phyloP scores from a whole-genome alignment of 2,797 vertebrate genomes.

The Onychomys torridus region DNA sequence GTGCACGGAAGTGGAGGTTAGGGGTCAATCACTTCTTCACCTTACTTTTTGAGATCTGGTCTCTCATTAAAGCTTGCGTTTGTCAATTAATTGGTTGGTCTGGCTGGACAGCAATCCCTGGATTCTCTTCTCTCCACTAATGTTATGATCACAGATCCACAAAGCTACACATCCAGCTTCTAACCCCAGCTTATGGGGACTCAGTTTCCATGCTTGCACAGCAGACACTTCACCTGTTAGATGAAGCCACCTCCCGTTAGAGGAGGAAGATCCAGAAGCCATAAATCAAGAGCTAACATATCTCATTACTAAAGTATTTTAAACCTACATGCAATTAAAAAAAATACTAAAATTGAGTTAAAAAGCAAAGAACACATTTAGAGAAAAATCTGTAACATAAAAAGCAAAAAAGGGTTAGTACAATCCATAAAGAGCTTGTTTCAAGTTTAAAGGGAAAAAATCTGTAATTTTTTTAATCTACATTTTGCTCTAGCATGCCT shows the following conservation, averaged over 20 bases:
- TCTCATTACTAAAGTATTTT: constrained; percentile 38
- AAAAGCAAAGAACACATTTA: constrained; percentile 41
- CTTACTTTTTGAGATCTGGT: background rate
- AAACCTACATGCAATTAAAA: constrained; percentile 54
- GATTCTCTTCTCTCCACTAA: background rate
- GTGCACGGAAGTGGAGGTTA: background rate
- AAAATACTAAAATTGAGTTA: constrained; percentile 52
- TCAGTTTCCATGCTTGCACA: background rate
- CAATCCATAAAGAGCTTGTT: constrained; percentile 27
- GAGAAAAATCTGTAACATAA: constrained; percentile 22
- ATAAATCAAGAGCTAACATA: background rate
- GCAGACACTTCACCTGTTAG: background rate
- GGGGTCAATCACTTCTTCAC: background rate
- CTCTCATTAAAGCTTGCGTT: background rate
- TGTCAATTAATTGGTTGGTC: background rate
- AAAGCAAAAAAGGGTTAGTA: constrained; percentile 36
- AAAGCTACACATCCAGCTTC: background rate
- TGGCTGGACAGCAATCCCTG: background rate
- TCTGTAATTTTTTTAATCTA: background rate
- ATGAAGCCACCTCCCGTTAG: background rate
- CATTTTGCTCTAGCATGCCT: constrained; percentile 16
- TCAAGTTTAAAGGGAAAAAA: constrained; percentile 31
- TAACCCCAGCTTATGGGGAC: background rate
- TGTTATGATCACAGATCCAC: background rate
- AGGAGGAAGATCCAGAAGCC: background rate